Base-by-base conservation (phyloP, 2,888 invertebrate species). In the Cataglyphis cursor region DNA sequence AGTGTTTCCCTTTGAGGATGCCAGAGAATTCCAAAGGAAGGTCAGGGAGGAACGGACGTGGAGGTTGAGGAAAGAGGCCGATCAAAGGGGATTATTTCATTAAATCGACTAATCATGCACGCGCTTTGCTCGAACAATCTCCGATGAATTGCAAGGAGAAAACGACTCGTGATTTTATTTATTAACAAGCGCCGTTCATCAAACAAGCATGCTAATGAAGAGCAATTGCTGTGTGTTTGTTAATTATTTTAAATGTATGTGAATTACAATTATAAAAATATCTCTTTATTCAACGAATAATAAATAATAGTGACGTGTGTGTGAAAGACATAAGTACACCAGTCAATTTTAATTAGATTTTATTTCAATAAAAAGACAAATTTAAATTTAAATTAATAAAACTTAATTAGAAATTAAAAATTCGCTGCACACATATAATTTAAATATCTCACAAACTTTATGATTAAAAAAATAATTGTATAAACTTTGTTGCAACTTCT, bases 31-130 rank as follows among this genome's bases (percentile, higher is more conserved):
- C 88, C 83, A 86, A 83, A 89, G 88, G 90, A 87, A 76, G 86
- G 85, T 82, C 83, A 83, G 81, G 72, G 75, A 81, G 66, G 70
- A 64, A 83, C 18, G 74, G 88, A 54, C 72, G 89, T 90, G 90
- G 89, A 90, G 90, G 87, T 88, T 88, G 90, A 89, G 74, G 83
- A 80, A 84, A 83, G 88, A 91, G 89, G 87, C 89, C 92, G 94
- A 94, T 94, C 94, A 94, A 94, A 94, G 94, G 91, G 91, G 91
- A 92, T 94, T 94, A 93, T 94, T 94, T 94, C 94, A 94, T 94
- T 94, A 94, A 93, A 93, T 88, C 91, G 93, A 91, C 92, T 93
- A 93, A 94, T 94, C 94, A 92, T 92, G 91, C 93, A 90, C 90
- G 85, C 88, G 89, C 85, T 86, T 87, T 86, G 86, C 68, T 75